Evolutionary conservation across 2,113 vertebrate species (phyloP).

Genomic region (Hyperopisus bebe): DNA sequence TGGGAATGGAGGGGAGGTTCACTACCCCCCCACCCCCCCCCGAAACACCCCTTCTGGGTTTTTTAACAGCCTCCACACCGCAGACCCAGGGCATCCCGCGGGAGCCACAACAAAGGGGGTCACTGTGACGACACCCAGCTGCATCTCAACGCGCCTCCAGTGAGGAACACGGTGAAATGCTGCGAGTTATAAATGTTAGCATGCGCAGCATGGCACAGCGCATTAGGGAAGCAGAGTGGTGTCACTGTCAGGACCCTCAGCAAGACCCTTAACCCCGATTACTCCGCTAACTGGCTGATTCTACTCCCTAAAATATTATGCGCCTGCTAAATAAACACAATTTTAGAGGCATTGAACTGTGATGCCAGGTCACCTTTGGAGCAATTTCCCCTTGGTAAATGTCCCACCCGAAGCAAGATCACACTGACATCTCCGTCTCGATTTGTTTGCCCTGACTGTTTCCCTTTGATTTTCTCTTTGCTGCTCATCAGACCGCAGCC

Average conservation of each 20-base stretch:
- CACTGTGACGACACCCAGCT: neutral
- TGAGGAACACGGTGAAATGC: neutral
- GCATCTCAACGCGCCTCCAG: neutral
- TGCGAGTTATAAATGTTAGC: neutral
- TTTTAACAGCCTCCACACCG: neutral
- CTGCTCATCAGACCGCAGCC: neutral
- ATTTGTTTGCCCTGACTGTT: neutral
- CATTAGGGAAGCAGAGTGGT: neutral
- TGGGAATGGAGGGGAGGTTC: neutral
- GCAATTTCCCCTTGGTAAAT: neutral
- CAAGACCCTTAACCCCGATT: neutral
- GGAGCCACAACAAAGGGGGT: neutral
- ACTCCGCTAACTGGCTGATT: neutral
- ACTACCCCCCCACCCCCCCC: neutral
- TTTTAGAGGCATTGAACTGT: neutral
- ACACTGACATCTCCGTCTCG: neutral
- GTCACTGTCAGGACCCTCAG: neutral
- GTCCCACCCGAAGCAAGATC: neutral
- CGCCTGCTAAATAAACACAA: neutral
- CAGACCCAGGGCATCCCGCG: neutral
- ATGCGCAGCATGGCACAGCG: neutral
- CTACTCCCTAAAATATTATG: neutral
- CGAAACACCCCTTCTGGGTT: neutral
- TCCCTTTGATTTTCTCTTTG: neutral
- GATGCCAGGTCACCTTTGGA: neutral